Base-by-base conservation (phyloP, 2,113 vertebrate species). In the Scomber scombrus region DNA sequence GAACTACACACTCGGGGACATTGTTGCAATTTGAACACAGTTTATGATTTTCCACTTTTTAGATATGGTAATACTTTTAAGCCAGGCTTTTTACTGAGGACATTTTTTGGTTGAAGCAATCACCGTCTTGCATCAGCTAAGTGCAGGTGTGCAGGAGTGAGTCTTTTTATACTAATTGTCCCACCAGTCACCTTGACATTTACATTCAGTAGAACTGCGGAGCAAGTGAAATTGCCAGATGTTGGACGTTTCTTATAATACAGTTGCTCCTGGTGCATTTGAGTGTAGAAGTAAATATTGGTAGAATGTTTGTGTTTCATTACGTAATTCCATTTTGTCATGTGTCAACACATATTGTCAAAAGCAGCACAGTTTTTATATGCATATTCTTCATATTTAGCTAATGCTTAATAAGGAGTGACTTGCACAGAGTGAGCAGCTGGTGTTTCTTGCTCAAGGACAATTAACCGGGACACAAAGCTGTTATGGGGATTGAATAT, bases 401-500 rank as follows among this genome's bases (percentile, higher is more conserved):
- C 13, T 13, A 31, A 40, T 61, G 58, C 40, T 64, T 31, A 40
- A 19, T 75, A 12, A 54, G 11, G 5, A 19, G 67, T 62, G 54
- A 64, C 65, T 49, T 23, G 10, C 51, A 61, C 45, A 12, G 14
- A 57, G 31, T 14, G 26, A 85, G 72, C 78, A 77, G 58, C 63
- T 67, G 80, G 70, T 63, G n/a, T 47, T 43, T 71, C 21, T 64
- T 26, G 26, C 46, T 58, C 68, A 85, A 88, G 84, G 81, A 75
- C 78, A 85, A 78, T 90, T 73, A 78, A 82, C 7, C 45, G 34
- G 65, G 56, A 71, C 80, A 52, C 19, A 31, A 54, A 46, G 83
- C 75, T 82, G 71, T 68, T 49, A 66, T 61, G 56, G 66, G 58
- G 56, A 82, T 52, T 57, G 81, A 69, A 73, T 76, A 16, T 71